These are phyloP conservation scores for Rhyacophila brunnea DNA, from an alignment of 1,140 invertebrate genomes.

Conservation along the genomic window DNA sequence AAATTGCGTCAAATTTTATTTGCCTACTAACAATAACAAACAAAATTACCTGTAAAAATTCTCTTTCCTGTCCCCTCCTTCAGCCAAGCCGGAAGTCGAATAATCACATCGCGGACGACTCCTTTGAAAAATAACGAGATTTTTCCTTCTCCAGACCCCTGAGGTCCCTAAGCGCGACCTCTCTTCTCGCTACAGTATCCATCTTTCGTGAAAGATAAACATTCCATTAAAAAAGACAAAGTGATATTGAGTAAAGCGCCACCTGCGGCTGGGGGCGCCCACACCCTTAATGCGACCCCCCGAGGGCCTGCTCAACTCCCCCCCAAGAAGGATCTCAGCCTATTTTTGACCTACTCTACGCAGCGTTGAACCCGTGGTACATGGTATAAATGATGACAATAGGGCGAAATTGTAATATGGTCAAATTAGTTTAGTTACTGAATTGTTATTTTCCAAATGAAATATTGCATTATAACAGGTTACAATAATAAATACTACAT, in stretches of 20 bases:
- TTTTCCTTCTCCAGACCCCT: neutral
- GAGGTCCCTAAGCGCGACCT: neutral
- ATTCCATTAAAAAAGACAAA: constrained; percentile 11
- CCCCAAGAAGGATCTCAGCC: neutral
- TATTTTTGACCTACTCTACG: too few species aligned
- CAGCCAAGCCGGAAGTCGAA: neutral
- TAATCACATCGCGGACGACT: neutral
- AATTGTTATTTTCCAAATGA: too few species aligned
- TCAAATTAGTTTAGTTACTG: too few species aligned
- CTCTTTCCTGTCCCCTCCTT: neutral
- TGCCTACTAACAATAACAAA: neutral
- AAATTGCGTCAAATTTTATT: neutral
- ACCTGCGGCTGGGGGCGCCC: neutral
- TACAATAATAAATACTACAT: too few species aligned
- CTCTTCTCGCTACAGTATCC: neutral
- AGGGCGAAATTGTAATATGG: too few species aligned
- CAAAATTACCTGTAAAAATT: neutral
- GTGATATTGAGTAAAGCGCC: constrained; percentile 1
- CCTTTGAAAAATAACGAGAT: neutral
- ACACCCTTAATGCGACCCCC: neutral
- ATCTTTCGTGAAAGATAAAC: constrained; percentile 8
- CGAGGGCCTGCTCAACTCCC: neutral
- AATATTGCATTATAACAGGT: too few species aligned
- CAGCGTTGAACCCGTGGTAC: too few species aligned
- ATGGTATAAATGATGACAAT: too few species aligned